Evolutionary conservation across 1,140 invertebrate genomes (phyloP).

Genomic region (Drosophila repletoides): DNA sequence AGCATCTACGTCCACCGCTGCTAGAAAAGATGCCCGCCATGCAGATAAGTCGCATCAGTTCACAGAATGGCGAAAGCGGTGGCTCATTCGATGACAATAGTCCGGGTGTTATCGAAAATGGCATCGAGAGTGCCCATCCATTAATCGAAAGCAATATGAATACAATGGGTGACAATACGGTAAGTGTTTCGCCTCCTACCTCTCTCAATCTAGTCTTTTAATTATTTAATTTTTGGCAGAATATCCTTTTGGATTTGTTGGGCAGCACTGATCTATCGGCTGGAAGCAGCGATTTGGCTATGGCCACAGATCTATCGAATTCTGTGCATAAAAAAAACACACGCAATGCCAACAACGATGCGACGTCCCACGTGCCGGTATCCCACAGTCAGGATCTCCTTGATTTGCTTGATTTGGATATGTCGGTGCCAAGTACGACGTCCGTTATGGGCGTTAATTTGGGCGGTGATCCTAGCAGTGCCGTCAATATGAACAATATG

Average conservation of each 20-base stretch:
- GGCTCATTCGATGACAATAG: constrained; percentile 85
- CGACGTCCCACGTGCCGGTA: constrained; percentile 62
- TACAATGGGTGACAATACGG: constrained; percentile 77
- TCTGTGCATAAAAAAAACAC: constrained; percentile 83
- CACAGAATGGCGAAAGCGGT: constrained; percentile 81
- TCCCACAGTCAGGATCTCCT: constrained; percentile 91
- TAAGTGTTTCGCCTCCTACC: constrained; percentile 1
- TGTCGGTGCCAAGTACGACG: constrained; percentile 81
- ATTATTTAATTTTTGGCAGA: constrained; percentile 84
- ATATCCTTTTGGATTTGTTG: constrained; percentile 89
- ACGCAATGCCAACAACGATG: constrained; percentile 83
- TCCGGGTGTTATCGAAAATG: constrained; percentile 82
- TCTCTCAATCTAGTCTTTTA: no score
- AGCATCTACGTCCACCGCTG: constrained; percentile 91
- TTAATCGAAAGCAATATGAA: constrained; percentile 80
- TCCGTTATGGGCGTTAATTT: constrained; percentile 30
- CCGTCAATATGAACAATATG: constrained; percentile 70
- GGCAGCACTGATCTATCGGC: constrained; percentile 87
- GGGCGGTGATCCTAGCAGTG: constrained; percentile 37
- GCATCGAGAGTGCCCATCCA: constrained; percentile 64
- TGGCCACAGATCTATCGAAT: constrained; percentile 77
- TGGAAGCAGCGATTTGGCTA: constrained; percentile 50
- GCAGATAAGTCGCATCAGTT: constrained; percentile 86
- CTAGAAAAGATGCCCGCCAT: constrained; percentile 98
- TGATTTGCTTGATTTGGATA: constrained; percentile 90